Conservation (phyloP, 2,888 invertebrate species). For the Alloplasta piceator region DNA sequence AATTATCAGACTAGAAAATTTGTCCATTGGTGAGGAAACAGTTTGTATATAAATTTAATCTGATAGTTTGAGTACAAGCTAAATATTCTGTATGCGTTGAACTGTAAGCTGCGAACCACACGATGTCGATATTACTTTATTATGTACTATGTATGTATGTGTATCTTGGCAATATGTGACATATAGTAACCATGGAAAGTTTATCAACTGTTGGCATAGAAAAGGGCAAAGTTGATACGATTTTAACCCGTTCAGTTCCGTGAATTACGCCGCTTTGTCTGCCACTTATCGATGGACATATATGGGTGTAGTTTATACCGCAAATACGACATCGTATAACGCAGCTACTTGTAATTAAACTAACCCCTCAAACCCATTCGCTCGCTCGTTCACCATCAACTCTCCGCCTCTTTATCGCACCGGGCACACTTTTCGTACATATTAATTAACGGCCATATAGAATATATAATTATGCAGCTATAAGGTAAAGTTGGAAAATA, state of each 20-base stretch:
- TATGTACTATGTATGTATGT: slow-evolving; percentile 18
- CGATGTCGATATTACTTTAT: slow-evolving; percentile 25
- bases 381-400: slow-evolving; percentile 29
- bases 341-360: slow-evolving; percentile 64
- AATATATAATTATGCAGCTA: slow-evolving; percentile 53
- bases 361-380: slow-evolving; percentile 50
- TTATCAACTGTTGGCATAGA: not conserved
- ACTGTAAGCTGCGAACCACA: slow-evolving; percentile 27
- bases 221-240: too few relatives aligned
- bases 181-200: slow-evolving; percentile 2
- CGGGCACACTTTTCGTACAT: slow-evolving; percentile 50
- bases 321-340: slow-evolving; percentile 28
- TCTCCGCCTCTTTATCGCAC: slow-evolving; percentile 45
- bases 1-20: too few relatives aligned
- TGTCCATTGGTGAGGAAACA: too few relatives aligned
- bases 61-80: slow-evolving; percentile 11
- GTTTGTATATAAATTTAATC: slow-evolving; percentile 4
- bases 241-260: too few relatives aligned
- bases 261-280: too few relatives aligned
- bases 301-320: slow-evolving; percentile 26
- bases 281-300: slow-evolving; percentile 1
- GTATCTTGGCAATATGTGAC: slow-evolving; percentile 14
- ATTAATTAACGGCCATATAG: slow-evolving; percentile 55
- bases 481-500: too few relatives aligned
- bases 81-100: slow-evolving; percentile 9